A percentile compares a stretch with the other conserved stretches of the same genome.
These are phyloP conservation scores for Nibea coibor DNA, from an alignment of 2,113 vertebrate genomes.

Conservation along the genomic window DNA sequence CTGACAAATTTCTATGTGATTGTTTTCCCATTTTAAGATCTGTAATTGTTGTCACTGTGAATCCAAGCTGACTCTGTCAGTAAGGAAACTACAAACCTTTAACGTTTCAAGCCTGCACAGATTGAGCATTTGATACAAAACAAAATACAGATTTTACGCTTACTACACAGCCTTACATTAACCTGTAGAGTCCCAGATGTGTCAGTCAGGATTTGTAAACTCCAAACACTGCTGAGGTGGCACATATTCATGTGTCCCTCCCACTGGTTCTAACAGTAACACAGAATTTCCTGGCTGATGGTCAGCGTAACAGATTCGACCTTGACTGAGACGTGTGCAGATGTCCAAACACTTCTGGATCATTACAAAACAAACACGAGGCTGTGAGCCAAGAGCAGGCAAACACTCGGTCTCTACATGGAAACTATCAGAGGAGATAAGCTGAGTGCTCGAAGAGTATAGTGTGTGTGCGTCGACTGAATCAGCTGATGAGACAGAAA, in stretches of 20 bases:
- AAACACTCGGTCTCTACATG: conserved; percentile 11
- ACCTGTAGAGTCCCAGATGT: neutral
- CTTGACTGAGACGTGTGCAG: conserved; percentile 44
- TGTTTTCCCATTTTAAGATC: too few relatives aligned
- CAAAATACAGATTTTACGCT: neutral
- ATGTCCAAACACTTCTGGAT: conserved; percentile 46
- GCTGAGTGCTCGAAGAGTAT: neutral
- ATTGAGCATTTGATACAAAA: neutral
- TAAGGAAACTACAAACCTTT: too few relatives aligned
- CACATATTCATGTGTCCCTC: neutral
- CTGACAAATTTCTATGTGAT: too few relatives aligned
- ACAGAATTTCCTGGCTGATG: neutral
- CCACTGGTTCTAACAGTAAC: neutral
- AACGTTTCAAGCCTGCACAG: too few relatives aligned
- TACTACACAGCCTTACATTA: neutral
- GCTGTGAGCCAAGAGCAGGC: conserved; percentile 8
- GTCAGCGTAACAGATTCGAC: neutral
- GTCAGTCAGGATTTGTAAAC: neutral
- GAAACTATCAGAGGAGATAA: conserved; percentile 51
- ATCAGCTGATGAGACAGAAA: conserved; percentile 28
- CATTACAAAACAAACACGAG: conserved; percentile 60
- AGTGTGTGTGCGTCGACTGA: neutral
- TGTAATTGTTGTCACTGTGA: too few relatives aligned
- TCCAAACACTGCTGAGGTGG: neutral
- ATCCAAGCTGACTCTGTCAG: too few relatives aligned